A percentile compares a stretch with the other conserved stretches of the same genome.
Evolutionary conservation across 2,797 vertebrate species (phyloP).

Genomic region (Sparidentex hasta): DNA sequence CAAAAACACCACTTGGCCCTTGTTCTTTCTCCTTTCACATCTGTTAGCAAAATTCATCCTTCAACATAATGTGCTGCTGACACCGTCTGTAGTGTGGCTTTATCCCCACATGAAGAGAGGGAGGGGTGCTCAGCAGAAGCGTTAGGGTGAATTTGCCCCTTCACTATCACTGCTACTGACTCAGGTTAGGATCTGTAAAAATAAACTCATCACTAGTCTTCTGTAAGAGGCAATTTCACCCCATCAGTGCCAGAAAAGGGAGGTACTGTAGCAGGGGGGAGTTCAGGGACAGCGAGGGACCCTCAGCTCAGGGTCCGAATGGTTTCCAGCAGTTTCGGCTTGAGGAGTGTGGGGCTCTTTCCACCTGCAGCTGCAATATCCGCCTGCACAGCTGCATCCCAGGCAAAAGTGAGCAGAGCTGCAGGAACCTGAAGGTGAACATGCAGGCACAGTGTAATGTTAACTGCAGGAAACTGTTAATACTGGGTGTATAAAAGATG

Average conservation of each 20-base stretch:
- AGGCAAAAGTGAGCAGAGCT: constrained; percentile 90
- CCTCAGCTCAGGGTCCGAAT: constrained; percentile 88
- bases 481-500: background rate
- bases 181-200: constrained; percentile 53
- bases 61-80: constrained; percentile 42
- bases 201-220: constrained; percentile 41
- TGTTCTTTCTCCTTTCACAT: constrained; percentile 2
- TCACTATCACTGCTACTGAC: constrained; percentile 30
- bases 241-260: constrained; percentile 14
- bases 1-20: background rate
- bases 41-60: constrained; percentile 27
- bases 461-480: background rate
- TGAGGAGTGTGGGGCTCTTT: constrained; percentile 80
- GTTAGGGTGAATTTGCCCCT: constrained; percentile 29
- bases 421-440: constrained; percentile 88
- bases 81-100: constrained; percentile 23
- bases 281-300: constrained; percentile 15
- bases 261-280: constrained; percentile 11
- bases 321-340: constrained; percentile 84
- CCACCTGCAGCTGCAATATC: constrained; percentile 88
- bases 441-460: background rate
- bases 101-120: constrained; percentile 24
- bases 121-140: constrained; percentile 38
- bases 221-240: constrained; percentile 36
- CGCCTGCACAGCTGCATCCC: constrained; percentile 90